phyloP scores from a whole-genome alignment of 2,888 invertebrate species.

The Cheilosia impressa region DNA sequence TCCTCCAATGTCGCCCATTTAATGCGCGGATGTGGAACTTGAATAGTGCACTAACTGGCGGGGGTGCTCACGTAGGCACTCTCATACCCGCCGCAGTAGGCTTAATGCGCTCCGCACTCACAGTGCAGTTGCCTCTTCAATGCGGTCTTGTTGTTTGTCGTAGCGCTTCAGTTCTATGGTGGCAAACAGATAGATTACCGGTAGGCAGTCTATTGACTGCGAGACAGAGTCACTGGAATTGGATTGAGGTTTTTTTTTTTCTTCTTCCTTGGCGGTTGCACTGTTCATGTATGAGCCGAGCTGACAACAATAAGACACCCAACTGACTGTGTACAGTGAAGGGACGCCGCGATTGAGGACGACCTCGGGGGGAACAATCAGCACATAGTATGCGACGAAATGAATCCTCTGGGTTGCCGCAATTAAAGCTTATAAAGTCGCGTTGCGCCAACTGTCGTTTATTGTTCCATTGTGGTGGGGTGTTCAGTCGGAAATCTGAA shows the following conservation, averaged over 20 bases:
- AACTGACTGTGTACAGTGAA: background rate
- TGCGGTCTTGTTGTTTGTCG: conserved; percentile 45
- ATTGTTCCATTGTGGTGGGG: conserved; percentile 64
- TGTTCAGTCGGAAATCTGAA: conserved; percentile 63
- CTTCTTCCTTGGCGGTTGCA: conserved; percentile 24
- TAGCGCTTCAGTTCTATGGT: conserved; percentile 24
- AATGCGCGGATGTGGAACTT: conserved; percentile 49
- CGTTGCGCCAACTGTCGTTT: conserved; percentile 20
- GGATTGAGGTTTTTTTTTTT: conserved; percentile 21
- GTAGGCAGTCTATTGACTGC: conserved; percentile 64
- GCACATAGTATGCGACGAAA: conserved; percentile 63
- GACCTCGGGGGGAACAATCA: conserved; percentile 19
- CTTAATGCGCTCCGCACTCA: conserved; percentile 1
- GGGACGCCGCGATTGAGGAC: background rate
- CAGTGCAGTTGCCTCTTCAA: conserved; percentile 42
- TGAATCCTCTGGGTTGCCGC: conserved; percentile 61
- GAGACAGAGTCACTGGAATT: conserved; percentile 39
- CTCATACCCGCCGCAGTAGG: background rate
- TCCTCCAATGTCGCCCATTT: conserved; percentile 45
- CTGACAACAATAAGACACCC: conserved; percentile 52
- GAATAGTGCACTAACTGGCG: conserved; percentile 45
- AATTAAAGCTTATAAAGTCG: conserved; percentile 68
- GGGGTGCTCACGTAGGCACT: conserved; percentile 2
- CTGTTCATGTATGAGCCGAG: background rate
- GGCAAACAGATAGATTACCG: conserved; percentile 69